Evolutionary conservation across 2,797 vertebrate species (phyloP), one percentile per base, ranked within the genome.

Genomic region (Chromis chromis): DNA sequence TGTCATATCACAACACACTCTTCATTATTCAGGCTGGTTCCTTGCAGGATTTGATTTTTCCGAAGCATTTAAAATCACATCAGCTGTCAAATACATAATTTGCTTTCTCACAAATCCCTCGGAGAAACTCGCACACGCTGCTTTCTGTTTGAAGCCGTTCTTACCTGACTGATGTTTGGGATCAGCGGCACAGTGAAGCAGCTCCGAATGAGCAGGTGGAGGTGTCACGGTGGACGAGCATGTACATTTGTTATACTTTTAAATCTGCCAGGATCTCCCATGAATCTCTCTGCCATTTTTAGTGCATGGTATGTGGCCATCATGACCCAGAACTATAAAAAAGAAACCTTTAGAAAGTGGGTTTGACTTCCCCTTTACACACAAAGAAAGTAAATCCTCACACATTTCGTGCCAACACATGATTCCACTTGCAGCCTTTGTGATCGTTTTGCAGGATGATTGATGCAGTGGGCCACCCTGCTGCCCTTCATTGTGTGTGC

Each of bases 71-170:
- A 63, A 74, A 79, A 79, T 83, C 50, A 40, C 76, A 69, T 66
- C 65, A 85, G 76, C 61, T 81, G 87, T 76, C 85, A 71, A 14
- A 78, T 65, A 31, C 59, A 21, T 82, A 62, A 85, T 84, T 80
- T 78, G 63, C 65, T 65, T 70, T 53, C 42, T 76, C 10, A 17
- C 21, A 72, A 78, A 73, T 79, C 70, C 80, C 60, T 73, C 31
- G 13, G 57, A 77, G 68, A 46, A 76, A 68, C 21, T 58, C n/a
- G 0, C 49, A 79, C 73, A 42, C 44, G 7, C 72, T 36, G 59
- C 62, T 40, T 25, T 27, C 70, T 65, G 71, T 69, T 71, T 24
- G 22, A 81, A 58, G 74, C 65, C 9, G 22, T 39, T 40, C 66
- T 21, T 25, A 55, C 46, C 36, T 70, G 65, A 76, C n/a, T 10